phyloP scores from a whole-genome alignment of 2,113 vertebrate genomes.

The Erythrocercus mccallii region DNA sequence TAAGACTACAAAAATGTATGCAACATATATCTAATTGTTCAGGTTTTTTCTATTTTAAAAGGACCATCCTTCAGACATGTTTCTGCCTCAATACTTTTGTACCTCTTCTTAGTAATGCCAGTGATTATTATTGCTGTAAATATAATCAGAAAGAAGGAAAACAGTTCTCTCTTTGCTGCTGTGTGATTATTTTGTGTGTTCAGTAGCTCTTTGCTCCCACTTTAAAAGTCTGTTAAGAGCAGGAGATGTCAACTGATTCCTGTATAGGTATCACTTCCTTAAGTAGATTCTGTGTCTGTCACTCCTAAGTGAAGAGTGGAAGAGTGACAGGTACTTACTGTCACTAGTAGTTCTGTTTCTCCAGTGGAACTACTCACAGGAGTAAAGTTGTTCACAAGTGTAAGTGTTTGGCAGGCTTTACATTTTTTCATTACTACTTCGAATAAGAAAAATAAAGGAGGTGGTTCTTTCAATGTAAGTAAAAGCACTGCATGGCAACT shows the following conservation, averaged over 20 bases:
- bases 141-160: not conserved
- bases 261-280: not conserved
- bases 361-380: not conserved
- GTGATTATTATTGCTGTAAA: not conserved
- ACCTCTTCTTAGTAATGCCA: not conserved
- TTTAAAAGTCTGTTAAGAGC: not conserved
- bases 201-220: not conserved
- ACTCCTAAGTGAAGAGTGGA: not conserved
- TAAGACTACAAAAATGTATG: not conserved
- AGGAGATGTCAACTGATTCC: not conserved
- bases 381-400: not conserved
- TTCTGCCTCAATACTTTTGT: not conserved
- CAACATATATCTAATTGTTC: not conserved
- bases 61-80: not conserved
- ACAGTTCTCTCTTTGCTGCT: not conserved
- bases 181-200: not conserved
- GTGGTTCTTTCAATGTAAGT: not conserved
- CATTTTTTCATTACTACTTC: not conserved
- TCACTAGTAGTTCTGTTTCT: not conserved
- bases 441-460: not conserved
- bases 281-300: not conserved
- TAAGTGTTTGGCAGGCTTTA: not conserved
- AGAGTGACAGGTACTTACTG: conserved; percentile 4
- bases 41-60: not conserved
- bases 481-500: not conserved